Percentiles rank a stretch among this genome's conserved stretches.
Evolutionary conservation across 2,113 vertebrate genomes (phyloP).

Genomic region (Ivindomyrus marchei): DNA sequence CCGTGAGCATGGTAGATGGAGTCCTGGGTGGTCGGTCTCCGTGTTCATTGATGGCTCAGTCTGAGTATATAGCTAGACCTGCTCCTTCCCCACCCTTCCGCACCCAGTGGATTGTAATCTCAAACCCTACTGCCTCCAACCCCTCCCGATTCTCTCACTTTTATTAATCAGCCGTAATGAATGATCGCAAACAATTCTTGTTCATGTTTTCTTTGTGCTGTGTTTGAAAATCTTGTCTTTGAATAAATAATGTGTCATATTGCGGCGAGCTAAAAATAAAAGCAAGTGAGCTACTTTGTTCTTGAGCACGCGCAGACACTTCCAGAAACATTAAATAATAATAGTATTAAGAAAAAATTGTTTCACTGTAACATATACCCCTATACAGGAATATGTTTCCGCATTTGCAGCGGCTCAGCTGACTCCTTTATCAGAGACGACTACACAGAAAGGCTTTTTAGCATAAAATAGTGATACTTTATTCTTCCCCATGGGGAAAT

Average conservation of each 20-base stretch:
- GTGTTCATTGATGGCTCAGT: not conserved
- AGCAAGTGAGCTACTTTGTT: slow-evolving; percentile 4
- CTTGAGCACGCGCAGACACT: not conserved
- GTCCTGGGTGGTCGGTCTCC: not conserved
- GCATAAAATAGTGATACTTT: not conserved
- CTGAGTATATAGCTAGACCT: not conserved
- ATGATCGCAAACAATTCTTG: not conserved
- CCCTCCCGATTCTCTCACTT: not conserved
- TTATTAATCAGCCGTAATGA: slow-evolving; percentile 13
- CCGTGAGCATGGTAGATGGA: not conserved
- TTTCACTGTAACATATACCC: not conserved
- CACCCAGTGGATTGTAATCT: slow-evolving; percentile 9
- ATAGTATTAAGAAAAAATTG: not conserved
- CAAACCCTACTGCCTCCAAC: not conserved
- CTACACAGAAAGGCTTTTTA: not conserved
- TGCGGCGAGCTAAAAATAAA: not conserved
- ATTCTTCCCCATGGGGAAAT: not conserved
- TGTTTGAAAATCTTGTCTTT: not conserved
- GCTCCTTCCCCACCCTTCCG: not conserved
- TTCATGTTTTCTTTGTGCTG: not conserved
- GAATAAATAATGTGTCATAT: slow-evolving; percentile 5
- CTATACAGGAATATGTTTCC: not conserved
- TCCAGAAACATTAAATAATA: not conserved
- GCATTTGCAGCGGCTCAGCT: not conserved
- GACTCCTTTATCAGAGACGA: not conserved